Base-by-base conservation (phyloP, 2,797 vertebrate species). In the Coilia nasus region DNA sequence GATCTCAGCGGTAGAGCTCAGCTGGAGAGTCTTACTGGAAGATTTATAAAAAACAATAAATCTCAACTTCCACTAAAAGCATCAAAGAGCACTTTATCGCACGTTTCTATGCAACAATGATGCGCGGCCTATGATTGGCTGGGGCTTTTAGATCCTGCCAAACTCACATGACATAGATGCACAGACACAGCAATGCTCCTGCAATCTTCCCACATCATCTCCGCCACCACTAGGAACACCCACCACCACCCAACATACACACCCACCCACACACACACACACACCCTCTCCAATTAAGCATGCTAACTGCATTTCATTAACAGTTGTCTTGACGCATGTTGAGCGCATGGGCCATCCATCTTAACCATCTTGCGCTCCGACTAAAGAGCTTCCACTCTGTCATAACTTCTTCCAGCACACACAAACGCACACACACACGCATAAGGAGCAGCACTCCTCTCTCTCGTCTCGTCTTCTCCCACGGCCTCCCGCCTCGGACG, bases 281-380 rank as follows among this genome's bases (percentile, higher is more conserved):
- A 54, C 50, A 54, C 50, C 28, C 25, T 17, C 25, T 25, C 64
- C 28, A 75, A 75, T 75, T 75, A 75, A 19, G 67, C 67, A 41
- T 75, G 67, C 67, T 75, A 75, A 75, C 67, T 75, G 67, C 67
- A 35, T 19, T 28, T 75, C 67, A 75, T 75, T 75, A 75, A 75
- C 14, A 75, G 67, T 28, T 75, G 67, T 75, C 67, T 15, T 75
- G 67, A 75, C 31, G 67, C 67, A 41, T 75, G 67, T 75, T 17
- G 67, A 75, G 31, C 67, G 31, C 35, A 28, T 19, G 67, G 15
- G 0, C 67, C 67, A 75, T 75, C 67, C 28, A 75, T 75, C 31
- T 75, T 75, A 41, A 75, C 67, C 67, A 35, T 28, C 12, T 35
- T 15, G 14, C 28, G 6, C 67, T 17, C 2, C 28, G 14, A 41